Conservation (phyloP, 1,140 invertebrate species). For the Leguminivora glycinivorella region DNA sequence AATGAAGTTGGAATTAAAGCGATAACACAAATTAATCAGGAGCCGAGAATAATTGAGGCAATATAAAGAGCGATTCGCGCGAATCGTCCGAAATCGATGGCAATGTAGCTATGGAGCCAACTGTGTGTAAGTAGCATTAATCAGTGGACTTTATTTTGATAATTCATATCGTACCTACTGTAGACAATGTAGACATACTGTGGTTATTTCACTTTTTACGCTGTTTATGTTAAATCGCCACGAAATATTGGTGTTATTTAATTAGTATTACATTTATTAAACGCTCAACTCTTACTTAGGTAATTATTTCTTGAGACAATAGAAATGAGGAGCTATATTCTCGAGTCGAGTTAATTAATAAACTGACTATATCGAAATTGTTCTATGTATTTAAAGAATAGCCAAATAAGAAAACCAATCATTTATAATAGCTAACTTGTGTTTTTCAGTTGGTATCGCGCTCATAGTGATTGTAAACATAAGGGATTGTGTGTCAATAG, state of each 20-base stretch:
- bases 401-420: too few species aligned
- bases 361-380: too few species aligned
- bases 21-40: slow-evolving; percentile 44
- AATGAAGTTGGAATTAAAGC: slow-evolving; percentile 38
- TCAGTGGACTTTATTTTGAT: background rate
- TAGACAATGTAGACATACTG: too few species aligned
- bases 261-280: too few species aligned
- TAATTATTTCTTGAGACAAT: too few species aligned
- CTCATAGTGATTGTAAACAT: background rate
- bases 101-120: slow-evolving; percentile 12
- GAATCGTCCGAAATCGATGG: slow-evolving; percentile 11
- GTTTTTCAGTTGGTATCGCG: background rate
- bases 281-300: too few species aligned
- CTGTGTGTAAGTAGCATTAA: slow-evolving; percentile 11
- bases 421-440: too few species aligned
- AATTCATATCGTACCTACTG: background rate
- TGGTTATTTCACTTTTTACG: background rate
- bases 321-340: too few species aligned
- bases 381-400: too few species aligned
- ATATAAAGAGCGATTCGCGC: slow-evolving; percentile 28
- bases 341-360: too few species aligned
- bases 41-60: slow-evolving; percentile 35
- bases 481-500: background rate
- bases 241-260: too few species aligned
- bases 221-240: too few species aligned